phyloP scores from a whole-genome alignment of 2,113 vertebrate species.

The Strigops habroptila region DNA sequence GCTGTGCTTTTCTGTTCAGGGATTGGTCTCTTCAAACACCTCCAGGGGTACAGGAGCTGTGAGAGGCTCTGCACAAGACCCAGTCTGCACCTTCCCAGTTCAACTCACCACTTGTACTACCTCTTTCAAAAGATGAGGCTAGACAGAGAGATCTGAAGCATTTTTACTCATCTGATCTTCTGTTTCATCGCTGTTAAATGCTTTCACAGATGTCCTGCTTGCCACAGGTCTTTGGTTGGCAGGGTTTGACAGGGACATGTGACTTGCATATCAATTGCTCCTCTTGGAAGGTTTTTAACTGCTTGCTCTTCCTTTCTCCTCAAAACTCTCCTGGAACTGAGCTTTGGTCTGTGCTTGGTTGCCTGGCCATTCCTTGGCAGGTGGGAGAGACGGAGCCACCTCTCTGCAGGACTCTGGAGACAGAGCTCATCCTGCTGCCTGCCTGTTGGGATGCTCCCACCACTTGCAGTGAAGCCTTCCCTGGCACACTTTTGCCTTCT shows the following conservation, averaged over 20 bases:
- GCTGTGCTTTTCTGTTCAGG: neutral
- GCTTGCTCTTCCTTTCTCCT: neutral
- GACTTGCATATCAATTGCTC: neutral
- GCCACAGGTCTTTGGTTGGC: neutral
- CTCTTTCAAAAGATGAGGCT: neutral
- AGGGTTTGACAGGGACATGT: neutral
- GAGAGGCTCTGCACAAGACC: neutral
- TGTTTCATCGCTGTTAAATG: neutral
- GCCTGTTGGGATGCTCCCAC: neutral
- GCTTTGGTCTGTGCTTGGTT: neutral
- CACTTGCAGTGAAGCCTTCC: neutral
- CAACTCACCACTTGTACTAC: neutral
- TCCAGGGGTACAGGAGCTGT: neutral
- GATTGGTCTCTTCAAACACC: neutral
- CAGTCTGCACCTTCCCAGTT: neutral
- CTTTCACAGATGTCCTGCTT: neutral
- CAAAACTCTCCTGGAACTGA: neutral
- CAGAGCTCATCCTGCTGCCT: neutral
- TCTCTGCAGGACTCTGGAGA: neutral
- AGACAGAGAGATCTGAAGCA: neutral
- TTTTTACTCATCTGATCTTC: neutral
- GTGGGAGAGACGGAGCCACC: neutral
- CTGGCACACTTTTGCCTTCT: neutral
- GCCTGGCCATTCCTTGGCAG: neutral
- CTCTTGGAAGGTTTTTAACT: neutral